Percentiles rank a stretch among this genome's conserved stretches.
phyloP scores from a whole-genome alignment of 2,888 invertebrate species.

The Tanypteryx hageni region DNA sequence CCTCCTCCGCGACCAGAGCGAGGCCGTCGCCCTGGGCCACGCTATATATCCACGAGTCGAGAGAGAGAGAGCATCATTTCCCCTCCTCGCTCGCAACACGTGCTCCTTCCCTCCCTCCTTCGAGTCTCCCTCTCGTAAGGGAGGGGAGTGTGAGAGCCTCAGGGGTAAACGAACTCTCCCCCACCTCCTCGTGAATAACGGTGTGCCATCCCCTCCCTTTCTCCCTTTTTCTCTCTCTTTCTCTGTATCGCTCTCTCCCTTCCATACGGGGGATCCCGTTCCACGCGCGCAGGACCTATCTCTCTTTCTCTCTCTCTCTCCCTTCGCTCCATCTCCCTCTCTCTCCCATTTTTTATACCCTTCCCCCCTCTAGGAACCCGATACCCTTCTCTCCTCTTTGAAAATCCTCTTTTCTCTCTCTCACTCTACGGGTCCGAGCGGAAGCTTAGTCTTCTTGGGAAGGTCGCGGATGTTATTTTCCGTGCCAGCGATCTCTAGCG shows the following conservation, averaged over 20 bases:
- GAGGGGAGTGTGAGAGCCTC: slow-evolving; percentile 8
- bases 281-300: background rate
- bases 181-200: slow-evolving; percentile 30
- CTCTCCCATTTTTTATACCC: background rate
- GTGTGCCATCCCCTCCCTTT: background rate
- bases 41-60: background rate
- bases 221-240: background rate
- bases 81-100: slow-evolving; percentile 12
- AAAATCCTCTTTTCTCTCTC: background rate
- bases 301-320: background rate
- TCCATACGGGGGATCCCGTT: slow-evolving; percentile 16
- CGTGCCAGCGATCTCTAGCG: background rate
- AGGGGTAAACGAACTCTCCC: slow-evolving; percentile 61
- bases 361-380: background rate
- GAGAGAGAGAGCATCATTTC: background rate
- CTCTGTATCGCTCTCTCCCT: background rate
- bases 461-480: background rate
- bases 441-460: slow-evolving; percentile 12
- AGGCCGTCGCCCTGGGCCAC: slow-evolving; percentile 58
- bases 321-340: background rate
- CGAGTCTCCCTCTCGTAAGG: background rate
- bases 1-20: background rate
- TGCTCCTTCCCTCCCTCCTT: slow-evolving; percentile 18
- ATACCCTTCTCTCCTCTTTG: background rate
- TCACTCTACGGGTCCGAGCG: background rate